Base-by-base conservation (phyloP, 2,888 invertebrate species). In the Rhamphomyia laevipes region DNA sequence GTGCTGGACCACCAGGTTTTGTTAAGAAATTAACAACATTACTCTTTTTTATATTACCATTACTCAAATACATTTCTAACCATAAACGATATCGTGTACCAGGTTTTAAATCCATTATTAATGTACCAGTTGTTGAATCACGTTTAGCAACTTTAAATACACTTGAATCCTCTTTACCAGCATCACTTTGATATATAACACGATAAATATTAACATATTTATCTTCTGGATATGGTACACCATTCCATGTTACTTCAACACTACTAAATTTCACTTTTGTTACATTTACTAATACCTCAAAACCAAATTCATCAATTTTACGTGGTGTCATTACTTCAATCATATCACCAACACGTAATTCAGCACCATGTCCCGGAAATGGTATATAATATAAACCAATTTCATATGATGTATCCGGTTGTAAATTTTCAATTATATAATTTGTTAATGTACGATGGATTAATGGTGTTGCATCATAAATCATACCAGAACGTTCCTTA, bases 201-300 rank as follows among this genome's bases (percentile, higher is more conserved):
- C 90, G 77, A 71, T 86, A 91, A 59, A 92, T 88, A 57, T 90
- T 86, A 45, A 92, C 87, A 72, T 84, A 91, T 65, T 91, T 87
- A 65, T 91, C 90, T 54, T 89, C 86, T 0, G 92, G 92, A 57
- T 86, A 81, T 0, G 92, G 92, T 0, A 92, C 82, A 1, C 92
- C 92, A 45, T 74, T 79, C 88, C 90, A 91, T 6, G 78, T 76
- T 7, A 92, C 76, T 61, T 87, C 87, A 0, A 86, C 84, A 11
- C 84, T 82, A 46, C 80, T 81, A 0, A 86, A 76, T 55, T 87
- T 87, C 0, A 90, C 79, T 52, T 83, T 77, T 13, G 81, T 79
- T 1, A 85, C 82, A 57, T 86, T 85, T 4, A 92, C 77, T 7
- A 75, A 77, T 4, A 91, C 84, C 47, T 85, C 80, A 72, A 92